Evolutionary conservation across 2,888 invertebrate genomes (phyloP), one percentile per base, ranked within the genome.

Genomic region (Nomada lathburiana): DNA sequence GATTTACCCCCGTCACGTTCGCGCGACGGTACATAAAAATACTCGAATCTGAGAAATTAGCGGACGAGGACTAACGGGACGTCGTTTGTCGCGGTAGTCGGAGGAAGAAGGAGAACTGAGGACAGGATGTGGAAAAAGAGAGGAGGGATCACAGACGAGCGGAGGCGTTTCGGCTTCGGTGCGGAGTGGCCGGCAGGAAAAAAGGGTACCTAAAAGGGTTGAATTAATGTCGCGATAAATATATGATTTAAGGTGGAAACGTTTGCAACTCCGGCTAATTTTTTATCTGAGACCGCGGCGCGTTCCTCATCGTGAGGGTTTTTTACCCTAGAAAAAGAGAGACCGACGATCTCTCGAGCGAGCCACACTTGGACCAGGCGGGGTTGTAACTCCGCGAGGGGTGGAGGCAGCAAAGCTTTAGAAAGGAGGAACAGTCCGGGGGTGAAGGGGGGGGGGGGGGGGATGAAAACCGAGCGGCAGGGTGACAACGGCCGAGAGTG

Each of bases 161-260:
- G 85, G 80, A 82, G 82, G 84, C 84, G 83, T 80, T 83, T 86
- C 82, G 84, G 84, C 88, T 89, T 82, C 80, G 84, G 86, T 64
- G 87, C 84, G 76, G 87, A 86, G 88, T 87, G 89, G 82, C 80
- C 76, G 79, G 83, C 52, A 26, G 83, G 90, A 90, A 90, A 92
- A 92, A 91, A 91, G 91, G 91, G 91, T 88, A 88, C 91, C 92
- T 93, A 93, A 94, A 94, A 93, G 94, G 94, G 93, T 94, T 93
- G 94, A 94, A 94, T 94, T 94, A 94, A 94, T 94, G 94, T 94
- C 94, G 93, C 94, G 94, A 94, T 94, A 94, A 94, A 94, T 94
- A 94, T 94, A 94, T 94, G 94, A 94, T 94, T 94, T 94, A 94
- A 93, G 94, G 94, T 93, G 92, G 91, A 92, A 93, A 92, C 93